Percentiles rank a stretch among this genome's conserved stretches.
Conservation (phyloP, 2,888 invertebrate species). For the Mycalesis mineus region DNA sequence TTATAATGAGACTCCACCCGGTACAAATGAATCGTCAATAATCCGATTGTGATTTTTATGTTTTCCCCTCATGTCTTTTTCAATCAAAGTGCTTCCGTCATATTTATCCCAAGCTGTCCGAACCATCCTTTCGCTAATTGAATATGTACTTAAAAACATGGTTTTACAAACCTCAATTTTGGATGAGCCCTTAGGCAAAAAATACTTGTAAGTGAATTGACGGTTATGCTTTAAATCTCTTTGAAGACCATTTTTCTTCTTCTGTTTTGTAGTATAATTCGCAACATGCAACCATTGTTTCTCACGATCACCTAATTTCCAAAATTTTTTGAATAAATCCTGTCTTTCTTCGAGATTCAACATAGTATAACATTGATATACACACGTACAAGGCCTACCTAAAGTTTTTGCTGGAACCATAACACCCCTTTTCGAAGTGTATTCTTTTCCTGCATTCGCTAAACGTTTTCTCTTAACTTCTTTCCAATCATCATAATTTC, state of each 20-base stretch:
- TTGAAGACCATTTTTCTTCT: not conserved
- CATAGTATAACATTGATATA: not conserved
- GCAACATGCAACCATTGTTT: no score
- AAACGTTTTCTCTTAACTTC: no score
- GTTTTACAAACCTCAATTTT: not conserved
- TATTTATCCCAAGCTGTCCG: not conserved
- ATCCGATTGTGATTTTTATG: not conserved
- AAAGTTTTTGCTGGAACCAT: no score
- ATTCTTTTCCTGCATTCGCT: no score
- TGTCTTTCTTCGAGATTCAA: not conserved
- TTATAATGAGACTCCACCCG: not conserved
- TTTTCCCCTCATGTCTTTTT: not conserved
- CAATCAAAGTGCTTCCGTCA: not conserved
- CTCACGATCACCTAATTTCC: not conserved
- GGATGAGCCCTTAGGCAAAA: not conserved
- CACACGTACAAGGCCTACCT: not conserved
- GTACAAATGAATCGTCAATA: not conserved
- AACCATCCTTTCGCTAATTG: not conserved
- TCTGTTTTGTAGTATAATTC: not conserved
- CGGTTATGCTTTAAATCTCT: not conserved
- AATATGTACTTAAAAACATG: not conserved
- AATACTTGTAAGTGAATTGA: not conserved
- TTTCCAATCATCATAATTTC: no score
- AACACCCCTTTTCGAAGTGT: no score
- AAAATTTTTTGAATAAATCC: not conserved